Percentiles rank a stretch among this genome's conserved stretches.
Conservation (phyloP, 2,113 vertebrate species). For the Pholis gunnellus region DNA sequence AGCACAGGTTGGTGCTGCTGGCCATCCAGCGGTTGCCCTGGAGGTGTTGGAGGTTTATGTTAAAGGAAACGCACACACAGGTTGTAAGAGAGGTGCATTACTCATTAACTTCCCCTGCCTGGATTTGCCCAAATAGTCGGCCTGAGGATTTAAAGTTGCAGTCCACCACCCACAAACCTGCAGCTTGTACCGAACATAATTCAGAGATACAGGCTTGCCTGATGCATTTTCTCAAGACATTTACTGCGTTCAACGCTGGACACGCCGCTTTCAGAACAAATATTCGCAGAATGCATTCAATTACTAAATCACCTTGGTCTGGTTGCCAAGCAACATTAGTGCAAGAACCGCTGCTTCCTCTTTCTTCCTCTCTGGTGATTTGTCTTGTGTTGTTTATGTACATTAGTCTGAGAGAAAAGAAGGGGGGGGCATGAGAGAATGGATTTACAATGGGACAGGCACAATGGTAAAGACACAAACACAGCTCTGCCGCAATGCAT, state of each 20-base stretch:
- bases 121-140: slow-evolving; percentile 7
- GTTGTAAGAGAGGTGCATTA: slow-evolving; percentile 7
- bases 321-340: slow-evolving; percentile 78
- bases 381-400: slow-evolving; percentile 73
- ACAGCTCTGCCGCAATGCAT: slow-evolving; percentile 18
- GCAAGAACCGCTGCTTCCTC: slow-evolving; percentile 63
- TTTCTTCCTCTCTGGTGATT: slow-evolving; percentile 66
- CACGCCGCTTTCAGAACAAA: slow-evolving; percentile 56
- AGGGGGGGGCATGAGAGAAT: background rate
- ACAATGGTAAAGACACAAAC: slow-evolving; percentile 30
- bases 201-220: background rate
- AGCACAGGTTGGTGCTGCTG: background rate
- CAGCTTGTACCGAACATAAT: background rate
- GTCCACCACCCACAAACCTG: background rate
- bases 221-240: slow-evolving; percentile 22
- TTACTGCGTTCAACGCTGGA: background rate
- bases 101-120: slow-evolving; percentile 17
- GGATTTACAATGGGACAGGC: slow-evolving; percentile 29
- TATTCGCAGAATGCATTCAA: slow-evolving; percentile 60
- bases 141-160: slow-evolving; percentile 25
- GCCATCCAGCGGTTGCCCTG: background rate
- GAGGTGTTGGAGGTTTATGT: slow-evolving; percentile 34
- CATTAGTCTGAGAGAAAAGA: slow-evolving; percentile 59
- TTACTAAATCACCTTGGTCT: slow-evolving; percentile 70
- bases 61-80: slow-evolving; percentile 36